phyloP scores from a whole-genome alignment of 2,888 invertebrate genomes.

The Cephus nigrinus region DNA sequence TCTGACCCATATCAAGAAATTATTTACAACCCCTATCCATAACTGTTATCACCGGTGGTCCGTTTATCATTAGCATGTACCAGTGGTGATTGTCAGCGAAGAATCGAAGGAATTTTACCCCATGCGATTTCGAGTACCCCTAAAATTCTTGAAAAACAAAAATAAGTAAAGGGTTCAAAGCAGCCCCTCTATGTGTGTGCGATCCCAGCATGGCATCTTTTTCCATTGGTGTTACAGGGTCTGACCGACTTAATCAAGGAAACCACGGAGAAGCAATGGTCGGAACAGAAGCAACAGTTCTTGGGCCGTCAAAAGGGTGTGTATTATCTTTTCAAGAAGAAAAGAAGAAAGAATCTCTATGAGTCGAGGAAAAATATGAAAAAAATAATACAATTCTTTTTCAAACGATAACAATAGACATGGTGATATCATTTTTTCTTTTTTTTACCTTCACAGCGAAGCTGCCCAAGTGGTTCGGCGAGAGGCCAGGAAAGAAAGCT shows the following conservation, averaged over 20 bases:
- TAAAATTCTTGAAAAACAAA: not conserved
- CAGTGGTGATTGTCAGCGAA: not conserved
- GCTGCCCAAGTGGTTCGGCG: conserved; percentile 96
- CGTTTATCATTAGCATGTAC: not conserved
- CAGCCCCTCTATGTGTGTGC: conserved; percentile 34
- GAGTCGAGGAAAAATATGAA: not conserved
- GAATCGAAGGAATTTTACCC: not conserved
- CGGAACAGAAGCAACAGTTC: conserved; percentile 88
- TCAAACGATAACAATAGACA: not conserved
- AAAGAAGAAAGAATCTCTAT: not conserved
- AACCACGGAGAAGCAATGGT: conserved; percentile 86
- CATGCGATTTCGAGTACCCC: not conserved
- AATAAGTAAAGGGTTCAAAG: not conserved
- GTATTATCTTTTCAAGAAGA: conserved; percentile 54
- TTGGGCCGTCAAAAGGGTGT: conserved; percentile 90
- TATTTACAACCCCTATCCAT: not conserved
- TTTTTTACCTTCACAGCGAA: conserved; percentile 73
- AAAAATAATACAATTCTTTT: not conserved
- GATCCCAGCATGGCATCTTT: conserved; percentile 14
- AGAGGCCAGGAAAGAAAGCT: conserved; percentile 92
- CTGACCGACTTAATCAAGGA: conserved; percentile 88
- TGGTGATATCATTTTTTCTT: not conserved
- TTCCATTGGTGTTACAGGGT: conserved; percentile 75
- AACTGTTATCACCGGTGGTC: not conserved
- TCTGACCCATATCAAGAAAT: not conserved